Base-by-base conservation (phyloP, 2,113 vertebrate species). In the Edolisoma coerulescens region DNA sequence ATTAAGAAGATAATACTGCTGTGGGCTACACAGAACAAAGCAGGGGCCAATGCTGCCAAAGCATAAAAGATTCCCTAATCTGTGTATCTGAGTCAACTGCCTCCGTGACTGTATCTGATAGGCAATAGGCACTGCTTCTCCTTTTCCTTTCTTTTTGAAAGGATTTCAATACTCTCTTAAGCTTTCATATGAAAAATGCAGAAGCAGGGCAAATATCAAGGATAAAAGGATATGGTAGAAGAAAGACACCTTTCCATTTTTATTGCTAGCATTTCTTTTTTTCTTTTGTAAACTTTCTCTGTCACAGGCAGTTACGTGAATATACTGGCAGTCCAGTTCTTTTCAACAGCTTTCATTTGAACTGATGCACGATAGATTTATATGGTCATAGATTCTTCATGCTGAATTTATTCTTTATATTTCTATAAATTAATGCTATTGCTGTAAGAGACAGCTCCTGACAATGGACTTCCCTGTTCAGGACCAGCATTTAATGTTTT, bases 351-450 rank as follows among this genome's bases (percentile, higher is more conserved):
- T 45, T 93, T 96, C 91, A 68, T 96, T 95, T 94, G 89, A 95
- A 94, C 91, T 42, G 77, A 68, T 95, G 80, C 39, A 35, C 33
- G 89, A 94, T 94, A 94, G 94, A 97, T 98, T 98, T 97, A 97
- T 97, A 74, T 35, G 90, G 71, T 68, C 95, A 41, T 87, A 87
- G 93, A 87, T 96, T 92, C 89, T 87, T 82, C 91, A 76, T 90
- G 81, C 94, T 93, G 95, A 89, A 84, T 96, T 95, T 96, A 85
- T 97, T 96, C 96, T 97, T 97, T 97, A 97, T 95, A 83, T 95
- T 97, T 97, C 95, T 98, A 92, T 97, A 97, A 97, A 97, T 97
- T 96, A 97, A 95, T 95, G 69, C 41, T 76, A 63, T 84, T 97
- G 71, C 94, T 95, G 79, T 84, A 78, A 61, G 81, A 95, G 89